Percentiles rank a stretch among this genome's conserved stretches.
Conservation (phyloP, 2,888 invertebrate species). For the Cheiracanthium punctorium region DNA sequence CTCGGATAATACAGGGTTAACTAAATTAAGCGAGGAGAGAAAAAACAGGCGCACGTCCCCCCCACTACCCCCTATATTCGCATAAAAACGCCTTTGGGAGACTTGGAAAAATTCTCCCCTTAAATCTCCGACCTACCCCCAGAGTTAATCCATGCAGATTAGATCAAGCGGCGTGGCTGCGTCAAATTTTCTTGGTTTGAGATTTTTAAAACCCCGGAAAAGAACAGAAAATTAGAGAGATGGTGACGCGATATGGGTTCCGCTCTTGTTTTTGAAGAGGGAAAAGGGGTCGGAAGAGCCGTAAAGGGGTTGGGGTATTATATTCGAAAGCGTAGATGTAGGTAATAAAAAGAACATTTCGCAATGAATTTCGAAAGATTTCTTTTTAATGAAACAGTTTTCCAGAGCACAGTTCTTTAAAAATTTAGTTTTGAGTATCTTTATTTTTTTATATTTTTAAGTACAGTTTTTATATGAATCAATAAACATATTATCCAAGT, state of each 20-base stretch:
- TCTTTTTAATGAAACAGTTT: too few species aligned
- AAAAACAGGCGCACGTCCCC: constrained; percentile 47
- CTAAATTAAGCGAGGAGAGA: constrained; percentile 59
- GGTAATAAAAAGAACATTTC: too few species aligned
- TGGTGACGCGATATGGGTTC: constrained; percentile 50
- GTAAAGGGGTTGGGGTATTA: background rate
- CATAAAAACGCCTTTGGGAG: constrained; percentile 24
- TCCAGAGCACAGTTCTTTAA: too few species aligned
- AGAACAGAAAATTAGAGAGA: constrained; percentile 54
- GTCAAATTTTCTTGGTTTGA: constrained; percentile 39
- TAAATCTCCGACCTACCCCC: constrained; percentile 6
- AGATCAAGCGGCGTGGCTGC: constrained; percentile 29
- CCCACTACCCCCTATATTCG: background rate
- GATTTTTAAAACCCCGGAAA: constrained; percentile 52
- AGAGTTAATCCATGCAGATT: constrained; percentile 66
- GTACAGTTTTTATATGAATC: too few species aligned
- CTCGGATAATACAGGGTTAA: constrained; percentile 46
- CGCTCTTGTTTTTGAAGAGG: constrained; percentile 12
- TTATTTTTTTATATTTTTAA: too few species aligned
- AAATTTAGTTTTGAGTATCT: too few species aligned
- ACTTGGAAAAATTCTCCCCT: background rate
- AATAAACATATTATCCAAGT: too few species aligned
- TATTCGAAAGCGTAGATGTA: background rate
- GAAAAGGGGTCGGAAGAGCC: background rate
- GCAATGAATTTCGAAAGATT: too few species aligned